phyloP scores from a whole-genome alignment of 2,888 invertebrate genomes.

The Daptonema setosum region DNA sequence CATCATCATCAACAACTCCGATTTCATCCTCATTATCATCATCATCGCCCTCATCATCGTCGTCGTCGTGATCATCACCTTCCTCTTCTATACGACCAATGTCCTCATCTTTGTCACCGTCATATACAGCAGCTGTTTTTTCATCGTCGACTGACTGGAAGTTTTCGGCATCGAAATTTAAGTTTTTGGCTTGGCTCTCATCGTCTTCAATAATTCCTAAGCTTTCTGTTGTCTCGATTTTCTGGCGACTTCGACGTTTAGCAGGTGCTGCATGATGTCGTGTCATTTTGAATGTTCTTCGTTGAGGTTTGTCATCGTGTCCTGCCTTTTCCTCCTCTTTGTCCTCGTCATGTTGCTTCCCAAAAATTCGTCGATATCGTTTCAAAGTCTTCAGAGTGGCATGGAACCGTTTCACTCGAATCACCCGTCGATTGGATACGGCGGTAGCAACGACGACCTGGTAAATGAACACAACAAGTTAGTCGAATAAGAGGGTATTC shows the following conservation, averaged over 20 bases:
- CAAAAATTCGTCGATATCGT: too few species aligned
- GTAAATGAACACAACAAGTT: too few species aligned
- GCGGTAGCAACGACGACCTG: too few species aligned
- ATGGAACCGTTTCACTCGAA: too few species aligned
- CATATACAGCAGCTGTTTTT: not conserved
- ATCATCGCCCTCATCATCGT: constrained; percentile 1
- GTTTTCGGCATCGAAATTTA: not conserved
- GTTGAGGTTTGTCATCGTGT: not conserved
- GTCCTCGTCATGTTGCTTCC: not conserved
- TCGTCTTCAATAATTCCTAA: not conserved
- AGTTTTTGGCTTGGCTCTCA: not conserved
- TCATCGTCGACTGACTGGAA: not conserved
- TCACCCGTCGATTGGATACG: too few species aligned
- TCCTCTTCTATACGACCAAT: not conserved
- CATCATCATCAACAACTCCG: not conserved
- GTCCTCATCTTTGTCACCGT: not conserved
- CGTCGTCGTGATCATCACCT: not conserved
- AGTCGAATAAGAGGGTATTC: too few species aligned
- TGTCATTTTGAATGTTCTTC: too few species aligned
- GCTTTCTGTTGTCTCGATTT: not conserved
- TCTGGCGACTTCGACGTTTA: too few species aligned
- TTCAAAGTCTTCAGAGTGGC: too few species aligned
- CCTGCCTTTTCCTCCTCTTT: not conserved
- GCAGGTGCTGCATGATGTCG: too few species aligned
- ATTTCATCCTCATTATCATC: not conserved